Evolutionary conservation across 2,113 vertebrate species (phyloP).

Genomic region (Anolis sagrei): DNA sequence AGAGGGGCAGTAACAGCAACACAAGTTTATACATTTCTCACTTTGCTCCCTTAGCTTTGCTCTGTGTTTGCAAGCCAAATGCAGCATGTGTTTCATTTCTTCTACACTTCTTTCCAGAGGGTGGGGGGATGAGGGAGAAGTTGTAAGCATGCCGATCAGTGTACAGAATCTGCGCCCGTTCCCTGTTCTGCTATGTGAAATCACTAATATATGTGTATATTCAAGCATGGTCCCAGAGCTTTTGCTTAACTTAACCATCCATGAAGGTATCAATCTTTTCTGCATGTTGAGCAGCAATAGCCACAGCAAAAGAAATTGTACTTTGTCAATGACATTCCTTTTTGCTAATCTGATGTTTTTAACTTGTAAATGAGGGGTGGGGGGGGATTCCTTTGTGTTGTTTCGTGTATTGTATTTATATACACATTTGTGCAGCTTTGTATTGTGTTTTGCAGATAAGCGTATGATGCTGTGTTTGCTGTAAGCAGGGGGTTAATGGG

Average conservation of each 20-base stretch:
- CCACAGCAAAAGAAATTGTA: slow-evolving; percentile 57
- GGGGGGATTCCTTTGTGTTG: neutral
- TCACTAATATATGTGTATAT: slow-evolving; percentile 4
- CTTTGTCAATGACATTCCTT: slow-evolving; percentile 43
- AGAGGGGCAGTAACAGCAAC: slow-evolving; percentile 53
- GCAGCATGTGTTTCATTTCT: slow-evolving; percentile 58
- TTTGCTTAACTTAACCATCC: slow-evolving; percentile 68
- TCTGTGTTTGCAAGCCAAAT: slow-evolving; percentile 71
- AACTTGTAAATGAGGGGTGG: slow-evolving; percentile 39
- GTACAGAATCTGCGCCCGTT: slow-evolving; percentile 63
- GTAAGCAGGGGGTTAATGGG: neutral
- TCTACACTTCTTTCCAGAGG: slow-evolving; percentile 16
- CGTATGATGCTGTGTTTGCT: neutral
- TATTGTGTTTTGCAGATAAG: neutral
- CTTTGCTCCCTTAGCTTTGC: slow-evolving; percentile 62
- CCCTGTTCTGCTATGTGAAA: slow-evolving; percentile 55
- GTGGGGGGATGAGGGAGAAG: slow-evolving; percentile 4
- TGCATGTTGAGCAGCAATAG: slow-evolving; percentile 76
- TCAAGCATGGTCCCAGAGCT: slow-evolving; percentile 73
- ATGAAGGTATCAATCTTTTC: slow-evolving; percentile 64
- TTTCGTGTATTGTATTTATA: neutral
- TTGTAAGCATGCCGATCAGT: slow-evolving; percentile 65
- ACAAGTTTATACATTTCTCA: slow-evolving; percentile 51
- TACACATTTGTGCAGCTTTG: slow-evolving; percentile 40
- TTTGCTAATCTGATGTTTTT: slow-evolving; percentile 66